These are phyloP conservation scores for Tylochromis polylepis DNA, from an alignment of 2,113 vertebrate genomes.

Conservation along the genomic window DNA sequence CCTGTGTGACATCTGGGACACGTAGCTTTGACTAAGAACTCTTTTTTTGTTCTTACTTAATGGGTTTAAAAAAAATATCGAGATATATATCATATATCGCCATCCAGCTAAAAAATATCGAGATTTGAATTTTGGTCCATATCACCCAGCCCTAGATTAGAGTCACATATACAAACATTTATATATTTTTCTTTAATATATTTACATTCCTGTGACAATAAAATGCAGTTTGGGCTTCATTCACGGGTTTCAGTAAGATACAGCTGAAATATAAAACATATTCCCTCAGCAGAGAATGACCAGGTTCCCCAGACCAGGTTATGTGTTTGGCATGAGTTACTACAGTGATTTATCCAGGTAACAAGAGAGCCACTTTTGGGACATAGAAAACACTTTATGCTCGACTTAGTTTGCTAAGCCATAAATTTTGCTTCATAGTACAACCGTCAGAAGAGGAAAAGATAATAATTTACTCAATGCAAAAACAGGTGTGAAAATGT, in stretches of 20 bases:
- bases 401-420: accelerated
- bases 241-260: too few relatives aligned
- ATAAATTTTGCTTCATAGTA: not conserved
- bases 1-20: too few relatives aligned
- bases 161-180: accelerated
- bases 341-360: not conserved
- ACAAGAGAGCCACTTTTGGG: not conserved
- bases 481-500: not conserved
- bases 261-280: too few relatives aligned
- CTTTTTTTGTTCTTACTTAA: too few relatives aligned
- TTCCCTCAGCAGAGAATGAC: too few relatives aligned
- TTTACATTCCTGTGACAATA: not conserved
- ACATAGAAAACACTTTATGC: not conserved
- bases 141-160: too few relatives aligned
- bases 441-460: not conserved
- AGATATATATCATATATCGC: too few relatives aligned
- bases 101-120: too few relatives aligned
- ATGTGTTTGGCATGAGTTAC: not conserved
- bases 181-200: not conserved
- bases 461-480: not conserved
- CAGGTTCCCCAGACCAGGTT: not conserved
- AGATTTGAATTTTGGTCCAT: too few relatives aligned
- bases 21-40: too few relatives aligned
- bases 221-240: accelerated
- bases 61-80: too few relatives aligned